Evolutionary conservation across 1,140 invertebrate genomes (phyloP).

Genomic region (Meloidogyne exigua): DNA sequence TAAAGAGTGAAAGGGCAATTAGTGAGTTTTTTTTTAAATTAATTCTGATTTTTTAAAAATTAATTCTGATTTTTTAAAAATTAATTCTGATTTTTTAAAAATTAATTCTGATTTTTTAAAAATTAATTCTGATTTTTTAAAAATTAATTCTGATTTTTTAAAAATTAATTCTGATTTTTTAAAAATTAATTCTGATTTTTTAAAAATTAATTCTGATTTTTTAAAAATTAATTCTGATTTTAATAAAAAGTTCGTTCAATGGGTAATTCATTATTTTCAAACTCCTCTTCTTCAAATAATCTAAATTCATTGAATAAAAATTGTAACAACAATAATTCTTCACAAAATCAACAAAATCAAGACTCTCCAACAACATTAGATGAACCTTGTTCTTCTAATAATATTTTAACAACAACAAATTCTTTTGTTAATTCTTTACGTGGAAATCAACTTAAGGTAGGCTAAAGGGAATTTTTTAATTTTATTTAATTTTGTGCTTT

Average conservation of each 20-base stretch:
- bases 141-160: neutral
- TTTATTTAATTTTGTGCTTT: neutral
- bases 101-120: neutral
- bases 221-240: no score
- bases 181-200: no score
- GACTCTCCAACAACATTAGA: neutral
- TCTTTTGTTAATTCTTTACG: neutral
- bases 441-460: neutral
- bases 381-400: neutral
- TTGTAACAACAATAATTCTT: neutral
- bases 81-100: neutral
- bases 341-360: neutral
- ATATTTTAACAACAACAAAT: neutral
- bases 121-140: no score
- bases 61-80: no score
- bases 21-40: neutral
- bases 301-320: neutral
- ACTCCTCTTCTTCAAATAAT: neutral
- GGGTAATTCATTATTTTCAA: conserved; percentile 1
- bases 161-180: no score
- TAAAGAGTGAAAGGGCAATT: conserved; percentile 30
- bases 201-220: no score
- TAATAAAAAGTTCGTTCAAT: neutral
- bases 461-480: neutral
- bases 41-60: neutral